Base-by-base conservation (phyloP, 2,888 invertebrate species). In the Cynaeus angustus region DNA sequence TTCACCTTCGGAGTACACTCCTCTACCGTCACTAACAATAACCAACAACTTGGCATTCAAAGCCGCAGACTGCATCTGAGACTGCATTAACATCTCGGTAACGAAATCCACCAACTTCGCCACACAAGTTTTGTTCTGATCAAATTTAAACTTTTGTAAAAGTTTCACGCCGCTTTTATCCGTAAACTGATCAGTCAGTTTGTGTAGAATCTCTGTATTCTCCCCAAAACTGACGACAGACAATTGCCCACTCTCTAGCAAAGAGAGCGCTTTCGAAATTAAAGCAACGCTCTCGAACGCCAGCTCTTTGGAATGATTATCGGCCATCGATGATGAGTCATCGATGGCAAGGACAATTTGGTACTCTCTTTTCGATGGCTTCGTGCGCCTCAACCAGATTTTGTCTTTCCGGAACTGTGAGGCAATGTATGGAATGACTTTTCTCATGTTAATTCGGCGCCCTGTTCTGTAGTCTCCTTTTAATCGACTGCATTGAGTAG, bases 391-490 rank as follows among this genome's bases (percentile, higher is more conserved):
- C 79, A 99, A 83, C 99, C 99, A 99, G 80, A 99, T 99, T 84
- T 98, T 98, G 84, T 99, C 99, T 84, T 99, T 99, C 46, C 99
- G 90, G 86, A 98, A 99, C 85, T 99, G 95, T 71, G 98, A 98
- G 12, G 99, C 99, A 75, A 99, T 97, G 87, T 99, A 99, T 0
- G 99, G 96, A 81, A 99, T 98, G 62, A 99, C 94, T 83, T 95
- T 96, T 48, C 98, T 91, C 99, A 99, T 99, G 86, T 99, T 99
- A 58, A 99, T 94, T 5, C 99, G 90, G 71, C 97, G 94, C 0
- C 99, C 99, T 0, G 97, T 98, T 58, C 98, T 90, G 85, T 95
- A 99, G 85, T 99, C 99, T 13, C 99, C 99, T 86, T 91, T 95
- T 30, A 97, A 87, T 72, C 97, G 90, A 0, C 97, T 94, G 0